Evolutionary conservation across 1,140 invertebrate genomes (phyloP).

Genomic region (Drosophila ambigua): DNA sequence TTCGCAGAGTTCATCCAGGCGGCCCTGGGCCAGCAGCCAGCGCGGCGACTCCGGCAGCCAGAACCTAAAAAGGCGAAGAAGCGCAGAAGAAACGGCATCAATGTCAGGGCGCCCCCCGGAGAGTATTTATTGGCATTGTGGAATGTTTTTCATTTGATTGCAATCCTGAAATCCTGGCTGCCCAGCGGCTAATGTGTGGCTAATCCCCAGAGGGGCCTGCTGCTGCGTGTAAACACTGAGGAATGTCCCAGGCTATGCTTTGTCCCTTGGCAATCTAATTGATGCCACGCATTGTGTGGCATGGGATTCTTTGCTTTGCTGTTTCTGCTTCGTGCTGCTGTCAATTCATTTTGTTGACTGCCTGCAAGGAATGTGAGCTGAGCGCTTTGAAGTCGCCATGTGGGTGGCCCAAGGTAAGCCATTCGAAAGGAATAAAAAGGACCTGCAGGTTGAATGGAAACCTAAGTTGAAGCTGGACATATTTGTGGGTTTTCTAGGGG

Average conservation of each 20-base stretch:
- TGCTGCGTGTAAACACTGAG: slow-evolving; percentile 50
- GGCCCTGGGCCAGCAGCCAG: slow-evolving; percentile 91
- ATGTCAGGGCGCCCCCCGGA: slow-evolving; percentile 7
- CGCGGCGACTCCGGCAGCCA: slow-evolving; percentile 93
- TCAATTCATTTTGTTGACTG: slow-evolving; percentile 65
- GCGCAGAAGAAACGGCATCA: slow-evolving; percentile 31
- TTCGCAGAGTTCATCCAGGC: slow-evolving; percentile 87
- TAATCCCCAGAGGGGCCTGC: slow-evolving; percentile 24
- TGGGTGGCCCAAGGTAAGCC: neutral
- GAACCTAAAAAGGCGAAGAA: slow-evolving; percentile 85
- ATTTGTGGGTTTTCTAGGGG: neutral
- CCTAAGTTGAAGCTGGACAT: neutral
- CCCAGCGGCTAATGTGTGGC: slow-evolving; percentile 51
- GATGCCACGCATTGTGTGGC: slow-evolving; percentile 43
- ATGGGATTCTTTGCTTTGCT: no score
- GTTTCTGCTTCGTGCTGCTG: slow-evolving; percentile 44
- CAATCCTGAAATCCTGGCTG: slow-evolving; percentile 5
- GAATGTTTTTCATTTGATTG: slow-evolving; percentile 75
- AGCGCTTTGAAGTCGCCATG: slow-evolving; percentile 34
- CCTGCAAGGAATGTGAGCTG: slow-evolving; percentile 44
- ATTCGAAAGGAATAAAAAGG: neutral
- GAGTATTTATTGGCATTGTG: slow-evolving; percentile 67
- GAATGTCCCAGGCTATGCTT: slow-evolving; percentile 58
- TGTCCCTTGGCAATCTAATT: slow-evolving; percentile 71
- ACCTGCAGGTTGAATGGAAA: neutral